Evolutionary conservation across 2,888 invertebrate genomes (phyloP), one percentile per base, ranked within the genome.

Genomic region (Oscheius sp.): DNA sequence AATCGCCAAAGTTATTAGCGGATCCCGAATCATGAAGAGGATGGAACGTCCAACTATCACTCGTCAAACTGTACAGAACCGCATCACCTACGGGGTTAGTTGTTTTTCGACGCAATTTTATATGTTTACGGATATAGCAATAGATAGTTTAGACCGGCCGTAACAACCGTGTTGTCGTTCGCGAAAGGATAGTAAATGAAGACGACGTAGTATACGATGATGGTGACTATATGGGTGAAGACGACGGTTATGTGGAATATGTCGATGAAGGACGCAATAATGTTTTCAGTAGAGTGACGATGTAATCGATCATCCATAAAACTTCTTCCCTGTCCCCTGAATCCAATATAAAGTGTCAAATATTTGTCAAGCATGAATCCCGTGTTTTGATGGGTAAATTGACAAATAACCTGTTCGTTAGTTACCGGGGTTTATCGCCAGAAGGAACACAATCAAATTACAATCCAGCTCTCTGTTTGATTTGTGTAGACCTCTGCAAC

Each of bases 201-300:
- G 63, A 50, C 22, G 49, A 32, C 20, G 54, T 14, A 4, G 54
- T 33, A 17, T 17, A 12, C 9, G 36, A 17, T 17, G 63, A 63
- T 24, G 32, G 51, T 32, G 17, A 33, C 14, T 64, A 64, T 33
- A 26, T 38, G 30, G 36, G 51, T 9, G 63, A 64, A 5, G 50
- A 64, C 36, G 36, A 38, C 50, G 50, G 38, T 8, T 50, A 50
- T 32, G 63, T 64, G 17, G 50, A 64, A 51, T 50, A 64, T 32
- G 63, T 50, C 12, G 50, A 64, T 5, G 32, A 33, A n/a, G 22
- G 36, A 20, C 22, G 32, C n/a, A 20, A 26, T 38, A 59, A 28
- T 28, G 20, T 59, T 28, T 59, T 59, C 30, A 44, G 33, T 36
- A 36, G 56, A 17, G 24, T 56, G 24, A 44, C 59, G 6, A 26